These are phyloP conservation scores for Odontamblyopus rebecca DNA, from an alignment of 2,797 vertebrate genomes.

Conservation along the genomic window DNA sequence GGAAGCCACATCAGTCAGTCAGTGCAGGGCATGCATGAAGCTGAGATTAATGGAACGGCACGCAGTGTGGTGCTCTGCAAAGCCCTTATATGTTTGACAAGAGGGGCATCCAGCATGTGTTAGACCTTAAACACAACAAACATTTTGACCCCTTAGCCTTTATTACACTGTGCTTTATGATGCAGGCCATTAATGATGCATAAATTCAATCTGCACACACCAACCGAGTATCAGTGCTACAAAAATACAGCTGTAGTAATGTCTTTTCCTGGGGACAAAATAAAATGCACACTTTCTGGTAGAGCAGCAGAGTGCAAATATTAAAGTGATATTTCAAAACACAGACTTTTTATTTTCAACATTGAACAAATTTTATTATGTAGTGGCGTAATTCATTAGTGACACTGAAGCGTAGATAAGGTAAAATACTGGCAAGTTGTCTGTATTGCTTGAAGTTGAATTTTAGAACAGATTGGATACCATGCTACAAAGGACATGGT, in stretches of 20 bases:
- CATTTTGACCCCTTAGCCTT: conserved; percentile 34
- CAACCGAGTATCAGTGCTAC: background rate
- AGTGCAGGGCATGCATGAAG: conserved; percentile 28
- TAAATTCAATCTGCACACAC: conserved; percentile 17
- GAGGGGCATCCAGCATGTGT: conserved; percentile 3
- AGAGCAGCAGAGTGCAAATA: conserved; percentile 43
- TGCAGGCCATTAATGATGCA: conserved; percentile 9
- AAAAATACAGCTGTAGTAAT: conserved; percentile 27
- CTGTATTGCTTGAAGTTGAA: background rate
- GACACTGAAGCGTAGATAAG: conserved; percentile 17
- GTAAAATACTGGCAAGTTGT: conserved; percentile 9
- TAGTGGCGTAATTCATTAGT: conserved; percentile 42
- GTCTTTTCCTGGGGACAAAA: conserved; percentile 30
- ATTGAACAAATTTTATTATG: conserved; percentile 35
- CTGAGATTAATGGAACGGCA: conserved; percentile 31
- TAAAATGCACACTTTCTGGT: conserved; percentile 18
- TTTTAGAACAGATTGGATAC: background rate
- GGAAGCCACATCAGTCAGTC: conserved; percentile 46
- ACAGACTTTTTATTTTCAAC: conserved; percentile 45
- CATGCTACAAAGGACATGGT: background rate
- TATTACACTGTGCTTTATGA: conserved; percentile 21
- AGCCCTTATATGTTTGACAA: conserved; percentile 3
- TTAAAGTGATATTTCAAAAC: conserved; percentile 55
- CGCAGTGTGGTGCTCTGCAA: conserved; percentile 11
- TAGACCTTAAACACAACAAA: conserved; percentile 19